phyloP scores from a whole-genome alignment of 2,888 invertebrate species.

The Neelides folsomi region DNA sequence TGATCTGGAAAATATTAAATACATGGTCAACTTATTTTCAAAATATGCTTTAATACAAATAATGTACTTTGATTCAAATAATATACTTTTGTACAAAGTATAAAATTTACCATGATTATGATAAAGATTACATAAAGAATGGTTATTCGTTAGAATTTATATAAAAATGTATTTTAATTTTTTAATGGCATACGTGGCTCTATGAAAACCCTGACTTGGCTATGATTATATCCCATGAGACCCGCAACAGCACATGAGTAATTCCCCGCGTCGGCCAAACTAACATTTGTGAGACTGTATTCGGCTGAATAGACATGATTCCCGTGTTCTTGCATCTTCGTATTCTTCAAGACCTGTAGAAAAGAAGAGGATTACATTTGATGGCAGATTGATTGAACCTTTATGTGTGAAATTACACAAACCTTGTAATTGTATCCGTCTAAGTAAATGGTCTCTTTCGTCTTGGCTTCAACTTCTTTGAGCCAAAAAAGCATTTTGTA shows the following conservation, averaged over 20 bases:
- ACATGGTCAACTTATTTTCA: no score
- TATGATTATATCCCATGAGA: conserved; percentile 22
- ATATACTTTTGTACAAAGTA: no score
- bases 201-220: conserved; percentile 22
- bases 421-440: conserved; percentile 25
- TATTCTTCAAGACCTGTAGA: conserved; percentile 20
- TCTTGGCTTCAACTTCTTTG: conserved; percentile 19
- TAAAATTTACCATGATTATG: no score
- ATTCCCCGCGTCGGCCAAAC: conserved; percentile 18
- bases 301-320: conserved; percentile 23
- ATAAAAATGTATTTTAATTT: not conserved
- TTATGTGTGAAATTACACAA: not conserved
- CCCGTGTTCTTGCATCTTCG: conserved; percentile 14
- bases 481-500: conserved; percentile 25
- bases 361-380: not conserved
- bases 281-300: conserved; percentile 24
- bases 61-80: no score
- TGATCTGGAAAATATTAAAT: not conserved
- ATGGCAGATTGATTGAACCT: no score
- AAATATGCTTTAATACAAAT: no score
- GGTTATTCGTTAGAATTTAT: not conserved
- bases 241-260: conserved; percentile 27
- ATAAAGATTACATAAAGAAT: no score
- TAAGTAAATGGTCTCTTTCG: conserved; percentile 10
- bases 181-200: conserved; percentile 1